Evolutionary conservation across 2,113 vertebrate genomes (phyloP).

Genomic region (Oryzias javanicus): DNA sequence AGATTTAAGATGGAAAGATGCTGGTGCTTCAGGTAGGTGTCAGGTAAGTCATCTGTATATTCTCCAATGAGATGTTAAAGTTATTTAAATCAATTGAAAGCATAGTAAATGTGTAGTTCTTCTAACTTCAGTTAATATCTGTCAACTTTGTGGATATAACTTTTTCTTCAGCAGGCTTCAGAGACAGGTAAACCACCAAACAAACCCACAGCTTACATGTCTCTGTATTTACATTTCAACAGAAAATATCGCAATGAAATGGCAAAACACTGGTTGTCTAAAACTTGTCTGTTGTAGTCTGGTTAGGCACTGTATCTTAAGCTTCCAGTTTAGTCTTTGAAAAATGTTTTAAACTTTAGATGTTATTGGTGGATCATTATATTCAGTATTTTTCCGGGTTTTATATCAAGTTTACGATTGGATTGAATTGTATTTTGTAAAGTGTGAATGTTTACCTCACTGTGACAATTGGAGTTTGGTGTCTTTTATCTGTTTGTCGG

Average conservation of each 20-base stretch:
- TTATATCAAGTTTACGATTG: constrained; percentile 1
- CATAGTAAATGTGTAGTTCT: background rate
- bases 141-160: no score
- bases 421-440: constrained; percentile 5
- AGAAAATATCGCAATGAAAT: background rate
- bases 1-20: constrained; percentile 11
- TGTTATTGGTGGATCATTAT: no score
- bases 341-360: no score
- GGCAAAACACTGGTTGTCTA: background rate
- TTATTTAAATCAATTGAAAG: constrained; percentile 16
- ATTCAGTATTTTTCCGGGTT: background rate
- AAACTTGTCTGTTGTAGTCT: background rate
- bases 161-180: constrained; percentile 27
- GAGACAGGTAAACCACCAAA: constrained; percentile 35
- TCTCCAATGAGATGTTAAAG: background rate
- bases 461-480: constrained; percentile 15
- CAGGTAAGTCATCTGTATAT: constrained; percentile 54
- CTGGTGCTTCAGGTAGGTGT: constrained; percentile 49
- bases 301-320: background rate
- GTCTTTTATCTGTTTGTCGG: constrained; percentile 2
- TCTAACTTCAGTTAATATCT: no score
- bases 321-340: no score
- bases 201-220: background rate
- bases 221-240: background rate
- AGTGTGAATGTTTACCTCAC: constrained; percentile 15